Percentiles rank a stretch among this genome's conserved stretches.
phyloP scores from a whole-genome alignment of 2,888 invertebrate species.

The Phyllotreta cruciferae region DNA sequence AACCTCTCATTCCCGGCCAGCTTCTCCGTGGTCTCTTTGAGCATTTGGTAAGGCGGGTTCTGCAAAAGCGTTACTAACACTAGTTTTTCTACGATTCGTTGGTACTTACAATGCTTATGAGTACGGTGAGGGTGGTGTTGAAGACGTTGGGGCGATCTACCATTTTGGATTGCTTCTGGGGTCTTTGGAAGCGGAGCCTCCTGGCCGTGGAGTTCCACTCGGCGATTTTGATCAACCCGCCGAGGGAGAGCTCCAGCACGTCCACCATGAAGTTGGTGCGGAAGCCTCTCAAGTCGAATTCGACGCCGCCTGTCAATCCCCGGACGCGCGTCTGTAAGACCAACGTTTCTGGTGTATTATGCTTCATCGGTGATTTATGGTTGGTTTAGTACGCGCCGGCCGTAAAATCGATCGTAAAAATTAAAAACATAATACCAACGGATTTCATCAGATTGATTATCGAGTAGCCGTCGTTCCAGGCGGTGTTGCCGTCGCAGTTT shows the following conservation, averaged over 20 bases:
- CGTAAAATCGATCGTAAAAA: neutral
- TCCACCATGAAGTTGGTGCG: conserved; percentile 74
- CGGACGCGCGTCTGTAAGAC: conserved; percentile 67
- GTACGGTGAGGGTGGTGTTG: conserved; percentile 75
- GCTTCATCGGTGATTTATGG: too few relatives aligned
- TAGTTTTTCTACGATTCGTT: neutral
- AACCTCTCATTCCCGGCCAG: conserved; percentile 82
- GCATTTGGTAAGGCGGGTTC: conserved; percentile 90
- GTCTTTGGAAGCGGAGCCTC: conserved; percentile 33
- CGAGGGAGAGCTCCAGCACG: conserved; percentile 69
- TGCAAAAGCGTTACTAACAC: conserved; percentile 30
- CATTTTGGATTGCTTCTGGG: neutral
- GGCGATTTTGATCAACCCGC: conserved; percentile 72
- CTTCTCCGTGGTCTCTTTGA: conserved; percentile 71
- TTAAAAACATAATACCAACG: conserved; percentile 61
- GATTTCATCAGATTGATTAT: conserved; percentile 84
- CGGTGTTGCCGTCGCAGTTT: conserved; percentile 66
- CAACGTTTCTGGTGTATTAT: too few relatives aligned
- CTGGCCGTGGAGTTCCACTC: conserved; percentile 67
- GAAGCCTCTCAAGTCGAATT: conserved; percentile 80
- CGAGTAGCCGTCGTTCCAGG: conserved; percentile 84
- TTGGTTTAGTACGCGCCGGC: too few relatives aligned
- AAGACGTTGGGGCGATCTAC: conserved; percentile 65
- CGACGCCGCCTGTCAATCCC: conserved; percentile 79
- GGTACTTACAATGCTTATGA: conserved; percentile 73